Evolutionary conservation across 2,113 vertebrate genomes (phyloP).

Genomic region (Passer domesticus): DNA sequence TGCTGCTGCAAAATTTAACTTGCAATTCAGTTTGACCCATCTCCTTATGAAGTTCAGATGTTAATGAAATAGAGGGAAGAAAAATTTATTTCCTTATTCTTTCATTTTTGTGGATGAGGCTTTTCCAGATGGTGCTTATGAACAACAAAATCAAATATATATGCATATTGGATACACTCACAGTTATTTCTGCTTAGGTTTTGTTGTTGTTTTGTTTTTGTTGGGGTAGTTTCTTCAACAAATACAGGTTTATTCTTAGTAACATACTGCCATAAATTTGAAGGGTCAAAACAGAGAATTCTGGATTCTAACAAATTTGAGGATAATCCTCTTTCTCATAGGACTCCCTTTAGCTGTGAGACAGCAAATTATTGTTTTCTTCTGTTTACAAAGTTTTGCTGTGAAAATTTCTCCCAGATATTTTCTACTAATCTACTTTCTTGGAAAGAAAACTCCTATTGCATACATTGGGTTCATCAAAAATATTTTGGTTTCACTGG

Average conservation of each 20-base stretch:
- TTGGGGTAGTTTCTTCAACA: not conserved
- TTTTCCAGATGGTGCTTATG: constrained; percentile 8
- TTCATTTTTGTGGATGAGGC: not conserved
- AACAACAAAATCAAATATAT: not conserved
- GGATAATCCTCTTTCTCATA: not conserved
- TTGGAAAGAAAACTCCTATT: not conserved
- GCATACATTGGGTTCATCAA: not conserved
- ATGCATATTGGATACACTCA: not conserved
- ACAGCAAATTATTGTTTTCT: not conserved
- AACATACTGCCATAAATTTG: not conserved
- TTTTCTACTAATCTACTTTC: not conserved
- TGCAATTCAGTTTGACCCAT: not conserved
- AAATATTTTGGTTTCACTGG: not conserved
- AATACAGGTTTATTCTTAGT: not conserved
- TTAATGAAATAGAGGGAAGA: not conserved
- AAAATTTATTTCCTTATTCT: not conserved
- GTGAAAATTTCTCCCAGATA: not conserved
- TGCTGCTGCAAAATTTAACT: not conserved
- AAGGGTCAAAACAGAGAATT: not conserved
- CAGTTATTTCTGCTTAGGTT: not conserved
- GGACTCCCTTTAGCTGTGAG: not conserved
- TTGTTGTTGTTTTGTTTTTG: not conserved
- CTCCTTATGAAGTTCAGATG: not conserved
- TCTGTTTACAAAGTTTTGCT: not conserved
- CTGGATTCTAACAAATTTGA: not conserved